Evolutionary conservation across 2,797 vertebrate species (phyloP).

Genomic region (Megalops cyprinoides): DNA sequence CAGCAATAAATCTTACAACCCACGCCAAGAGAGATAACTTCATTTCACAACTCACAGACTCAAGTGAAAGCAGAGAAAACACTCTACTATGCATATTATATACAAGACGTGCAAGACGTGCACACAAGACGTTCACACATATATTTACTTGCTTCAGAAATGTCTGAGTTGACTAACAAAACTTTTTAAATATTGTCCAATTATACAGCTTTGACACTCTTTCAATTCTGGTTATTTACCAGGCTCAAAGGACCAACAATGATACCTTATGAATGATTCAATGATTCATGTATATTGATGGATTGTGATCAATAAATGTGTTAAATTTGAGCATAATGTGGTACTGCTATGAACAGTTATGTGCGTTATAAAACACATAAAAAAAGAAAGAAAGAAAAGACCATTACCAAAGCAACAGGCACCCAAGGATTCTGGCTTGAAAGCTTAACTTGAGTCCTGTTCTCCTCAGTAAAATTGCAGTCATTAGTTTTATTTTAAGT

Average conservation of each 20-base stretch:
- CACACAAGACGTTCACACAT: conserved; percentile 36
- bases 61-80: conserved; percentile 52
- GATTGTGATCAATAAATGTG: no score
- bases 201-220: neutral
- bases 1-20: conserved; percentile 69
- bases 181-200: neutral
- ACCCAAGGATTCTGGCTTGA: no score
- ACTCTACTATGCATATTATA: conserved; percentile 42
- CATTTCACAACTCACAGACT: conserved; percentile 59
- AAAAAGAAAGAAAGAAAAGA: no score
- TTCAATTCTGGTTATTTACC: conserved; percentile 9
- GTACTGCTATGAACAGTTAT: no score
- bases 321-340: no score
- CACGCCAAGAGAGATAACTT: conserved; percentile 60
- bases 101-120: conserved; percentile 46
- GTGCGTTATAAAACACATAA: no score
- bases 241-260: conserved; percentile 1
- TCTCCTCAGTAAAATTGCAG: no score
- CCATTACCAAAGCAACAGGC: no score
- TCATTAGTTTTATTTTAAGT: neutral
- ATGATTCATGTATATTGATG: no score
- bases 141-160: conserved; percentile 13
- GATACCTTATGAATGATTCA: neutral
- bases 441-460: no score
- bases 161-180: neutral